Evolutionary conservation across 1,140 invertebrate genomes (phyloP).

Genomic region (Hirudo medicinalis): DNA sequence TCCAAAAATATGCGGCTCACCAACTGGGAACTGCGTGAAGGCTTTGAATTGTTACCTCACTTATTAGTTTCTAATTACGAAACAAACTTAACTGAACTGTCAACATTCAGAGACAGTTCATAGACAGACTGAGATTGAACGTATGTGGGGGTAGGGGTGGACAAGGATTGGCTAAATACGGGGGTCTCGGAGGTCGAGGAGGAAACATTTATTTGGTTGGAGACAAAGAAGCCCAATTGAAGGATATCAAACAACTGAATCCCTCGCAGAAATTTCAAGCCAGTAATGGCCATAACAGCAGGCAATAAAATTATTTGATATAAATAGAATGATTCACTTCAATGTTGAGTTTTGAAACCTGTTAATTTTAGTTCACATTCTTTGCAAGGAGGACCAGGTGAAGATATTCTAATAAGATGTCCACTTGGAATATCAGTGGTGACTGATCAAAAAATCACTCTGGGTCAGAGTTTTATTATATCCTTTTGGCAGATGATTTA

Average conservation of each 20-base stretch:
- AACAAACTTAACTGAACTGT: too few species aligned
- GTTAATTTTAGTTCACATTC: slow-evolving; percentile 6
- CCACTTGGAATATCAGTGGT: slow-evolving; percentile 54
- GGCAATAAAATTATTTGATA: slow-evolving; percentile 24
- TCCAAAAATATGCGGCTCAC: too few species aligned
- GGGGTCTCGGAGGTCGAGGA: slow-evolving; percentile 70
- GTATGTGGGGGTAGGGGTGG: slow-evolving; percentile 64
- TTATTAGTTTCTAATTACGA: too few species aligned
- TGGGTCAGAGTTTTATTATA: not conserved
- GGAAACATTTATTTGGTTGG: slow-evolving; percentile 63
- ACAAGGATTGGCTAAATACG: slow-evolving; percentile 60
- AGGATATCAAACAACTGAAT: slow-evolving; percentile 44
- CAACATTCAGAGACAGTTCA: slow-evolving; percentile 41
- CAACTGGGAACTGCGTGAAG: too few species aligned
- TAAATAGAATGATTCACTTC: too few species aligned
- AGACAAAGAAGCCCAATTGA: slow-evolving; percentile 50
- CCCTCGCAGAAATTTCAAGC: slow-evolving; percentile 51
- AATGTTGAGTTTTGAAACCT: too few species aligned
- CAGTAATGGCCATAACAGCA: slow-evolving; percentile 55
- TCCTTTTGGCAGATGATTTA: too few species aligned
- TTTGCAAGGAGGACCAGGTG: slow-evolving; percentile 57
- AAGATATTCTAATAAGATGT: slow-evolving; percentile 54
- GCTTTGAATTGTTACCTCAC: too few species aligned
- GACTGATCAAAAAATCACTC: slow-evolving; percentile 27
- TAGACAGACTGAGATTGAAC: slow-evolving; percentile 57